Percentiles rank a stretch among this genome's conserved stretches.
Conservation (phyloP, 1,140 invertebrate species). For the Triops longicaudatus region DNA sequence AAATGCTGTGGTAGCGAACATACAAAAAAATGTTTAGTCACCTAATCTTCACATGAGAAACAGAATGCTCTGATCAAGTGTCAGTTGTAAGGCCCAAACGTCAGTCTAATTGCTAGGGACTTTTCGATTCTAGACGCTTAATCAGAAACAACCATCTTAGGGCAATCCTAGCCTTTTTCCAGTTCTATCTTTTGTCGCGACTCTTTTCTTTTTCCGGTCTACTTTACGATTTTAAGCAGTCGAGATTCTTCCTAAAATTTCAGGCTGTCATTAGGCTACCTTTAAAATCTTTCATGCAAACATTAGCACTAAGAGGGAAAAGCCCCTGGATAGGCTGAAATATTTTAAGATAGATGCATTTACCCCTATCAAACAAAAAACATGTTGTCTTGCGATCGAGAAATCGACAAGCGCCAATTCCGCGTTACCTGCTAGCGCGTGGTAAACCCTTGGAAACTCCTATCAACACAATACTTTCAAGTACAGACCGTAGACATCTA, state of each 20-base stretch:
- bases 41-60: neutral
- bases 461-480: too few species aligned
- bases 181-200: neutral
- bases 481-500: too few species aligned
- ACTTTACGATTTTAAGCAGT: neutral
- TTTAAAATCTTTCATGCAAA: neutral
- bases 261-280: neutral
- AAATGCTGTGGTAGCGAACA: neutral
- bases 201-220: neutral
- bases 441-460: too few species aligned
- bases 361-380: too few species aligned
- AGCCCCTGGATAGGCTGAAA: too few species aligned
- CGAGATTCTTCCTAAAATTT: neutral
- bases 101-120: neutral
- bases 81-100: neutral
- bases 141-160: neutral
- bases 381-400: too few species aligned
- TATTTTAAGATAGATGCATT: too few species aligned
- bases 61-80: neutral
- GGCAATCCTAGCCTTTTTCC: neutral
- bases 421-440: too few species aligned
- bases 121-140: neutral
- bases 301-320: neutral
- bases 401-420: too few species aligned
- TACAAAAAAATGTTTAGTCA: neutral